Conservation (phyloP, 1,140 invertebrate species). For the Papilio helenus region DNA sequence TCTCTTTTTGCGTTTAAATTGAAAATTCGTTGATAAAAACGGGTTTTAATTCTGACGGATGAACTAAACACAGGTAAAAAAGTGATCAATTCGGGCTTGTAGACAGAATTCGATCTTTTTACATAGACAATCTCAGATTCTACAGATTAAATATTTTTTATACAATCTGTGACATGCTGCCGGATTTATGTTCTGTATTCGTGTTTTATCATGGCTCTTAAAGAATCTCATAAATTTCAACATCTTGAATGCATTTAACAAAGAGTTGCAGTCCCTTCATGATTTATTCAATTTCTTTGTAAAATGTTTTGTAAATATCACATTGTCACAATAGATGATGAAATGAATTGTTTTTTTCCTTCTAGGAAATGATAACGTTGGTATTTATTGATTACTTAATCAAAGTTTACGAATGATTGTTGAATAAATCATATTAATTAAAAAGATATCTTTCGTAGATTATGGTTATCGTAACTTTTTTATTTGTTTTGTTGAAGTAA, state of each 20-base stretch:
- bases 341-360: not conserved
- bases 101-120: not conserved
- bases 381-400: constrained; percentile 11
- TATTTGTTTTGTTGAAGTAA: too few relatives aligned
- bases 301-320: constrained; percentile 3
- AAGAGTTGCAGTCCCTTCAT: not conserved
- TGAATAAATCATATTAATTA: not conserved
- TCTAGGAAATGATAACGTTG: constrained; percentile 1
- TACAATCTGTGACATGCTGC: constrained; percentile 9
- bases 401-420: not conserved
- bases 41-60: not conserved
- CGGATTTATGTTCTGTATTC: not conserved
- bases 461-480: too few relatives aligned
- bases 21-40: not conserved
- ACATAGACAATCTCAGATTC: not conserved
- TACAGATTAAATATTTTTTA: not conserved
- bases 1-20: not conserved
- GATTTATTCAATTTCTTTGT: constrained; percentile 20
- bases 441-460: not conserved
- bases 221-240: constrained; percentile 18
- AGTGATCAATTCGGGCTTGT: not conserved
- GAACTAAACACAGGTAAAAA: not conserved
- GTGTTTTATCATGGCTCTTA: not conserved
- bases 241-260: constrained; percentile 7
- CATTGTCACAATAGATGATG: not conserved